Base-by-base conservation (phyloP, 2,113 vertebrate genomes). In the Tetraodon nigroviridis region DNA sequence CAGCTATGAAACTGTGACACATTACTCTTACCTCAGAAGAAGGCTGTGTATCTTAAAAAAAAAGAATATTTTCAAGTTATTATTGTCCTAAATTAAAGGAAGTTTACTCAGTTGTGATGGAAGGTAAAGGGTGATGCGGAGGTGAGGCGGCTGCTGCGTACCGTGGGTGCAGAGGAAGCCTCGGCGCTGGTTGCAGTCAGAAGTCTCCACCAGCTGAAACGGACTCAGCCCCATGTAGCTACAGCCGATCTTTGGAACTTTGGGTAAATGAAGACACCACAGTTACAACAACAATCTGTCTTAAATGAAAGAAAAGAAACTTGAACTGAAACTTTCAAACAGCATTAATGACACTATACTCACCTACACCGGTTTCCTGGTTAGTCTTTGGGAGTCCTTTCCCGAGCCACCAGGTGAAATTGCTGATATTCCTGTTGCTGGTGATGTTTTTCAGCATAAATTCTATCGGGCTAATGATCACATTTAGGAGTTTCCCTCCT, bases 391-490 rank as follows among this genome's bases (percentile, higher is more conserved):
- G 29, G 69, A 69, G 19, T 16, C 27, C 41, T 15, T 75, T 22
- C 15, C 78, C 82, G 10, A 92, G 76, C 92, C 92, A 93, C 87
- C 83, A 91, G 2, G 71, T 83, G 7, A 73, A 51, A 18, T 79
- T 40, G 4, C 20, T 22, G 15, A 3, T 49, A 3, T 65, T 50
- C 56, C 19, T 27, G 2, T 57, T 58, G 44, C 4, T 60, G 16
- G 29, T 46, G 52, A 79, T 55, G 20, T 76, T 64, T 17, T 57
- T 53, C 40, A 89, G 68, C 51, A 84, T 80, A 1, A 48, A 21
- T 65, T 79, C 67, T 7, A 77, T 51, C 1, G 57, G 41, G 15
- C 32, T 68, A 45, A 73, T 73, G 5, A 81, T 52, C 40, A 46
- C 19, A 11, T 52, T 67, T 20, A 90, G 75, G 13, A 93, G 87